Evolutionary conservation across 2,797 vertebrate genomes (phyloP).

Genomic region (Selene dorsalis): DNA sequence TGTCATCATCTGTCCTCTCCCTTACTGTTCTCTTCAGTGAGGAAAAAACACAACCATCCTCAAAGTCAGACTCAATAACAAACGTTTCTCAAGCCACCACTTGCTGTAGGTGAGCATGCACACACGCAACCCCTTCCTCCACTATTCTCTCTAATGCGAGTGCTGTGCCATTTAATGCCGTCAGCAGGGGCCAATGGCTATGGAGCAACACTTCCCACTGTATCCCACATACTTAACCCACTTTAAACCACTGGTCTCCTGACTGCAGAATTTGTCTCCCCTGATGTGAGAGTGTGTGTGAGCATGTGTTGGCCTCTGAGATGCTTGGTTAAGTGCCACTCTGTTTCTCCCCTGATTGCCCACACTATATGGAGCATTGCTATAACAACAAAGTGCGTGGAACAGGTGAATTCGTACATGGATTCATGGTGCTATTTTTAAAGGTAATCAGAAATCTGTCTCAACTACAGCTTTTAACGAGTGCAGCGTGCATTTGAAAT

Average conservation of each 20-base stretch:
- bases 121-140: constrained; percentile 3
- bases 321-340: constrained; percentile 50
- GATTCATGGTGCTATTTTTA: constrained; percentile 8
- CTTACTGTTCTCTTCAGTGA: constrained; percentile 34
- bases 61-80: constrained; percentile 68
- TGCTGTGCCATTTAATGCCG: constrained; percentile 47
- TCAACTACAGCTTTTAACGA: constrained; percentile 6
- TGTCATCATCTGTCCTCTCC: constrained; percentile 30
- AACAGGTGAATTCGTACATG: neutral
- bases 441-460: constrained; percentile 17
- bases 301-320: constrained; percentile 15
- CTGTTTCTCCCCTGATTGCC: constrained; percentile 31
- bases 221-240: constrained; percentile 62
- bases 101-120: constrained; percentile 44
- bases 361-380: neutral
- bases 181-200: constrained; percentile 40
- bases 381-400: constrained; percentile 9
- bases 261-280: constrained; percentile 20
- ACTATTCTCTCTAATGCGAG: constrained; percentile 44
- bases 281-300: constrained; percentile 21
- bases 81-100: constrained; percentile 55
- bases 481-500: neutral
- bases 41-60: constrained; percentile 60
- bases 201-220: constrained; percentile 49
- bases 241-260: constrained; percentile 42